Evolutionary conservation across 2,888 invertebrate genomes (phyloP).

Genomic region (Apodemia zela): DNA sequence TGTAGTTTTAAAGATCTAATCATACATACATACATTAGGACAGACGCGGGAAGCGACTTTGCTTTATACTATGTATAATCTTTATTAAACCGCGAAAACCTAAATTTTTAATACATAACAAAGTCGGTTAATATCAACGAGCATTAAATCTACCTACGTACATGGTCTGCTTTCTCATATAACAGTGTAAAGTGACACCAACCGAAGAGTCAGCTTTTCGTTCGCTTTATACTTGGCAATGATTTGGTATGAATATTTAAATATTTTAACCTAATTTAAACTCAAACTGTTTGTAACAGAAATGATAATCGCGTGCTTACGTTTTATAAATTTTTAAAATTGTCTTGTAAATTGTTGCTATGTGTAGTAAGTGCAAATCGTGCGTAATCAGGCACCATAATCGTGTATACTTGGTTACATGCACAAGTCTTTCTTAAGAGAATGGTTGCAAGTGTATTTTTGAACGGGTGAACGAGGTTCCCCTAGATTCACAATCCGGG

Average conservation of each 20-base stretch:
- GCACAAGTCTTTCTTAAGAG: not conserved
- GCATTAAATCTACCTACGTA: not conserved
- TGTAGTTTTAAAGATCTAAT: too few relatives aligned
- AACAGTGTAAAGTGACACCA: slow-evolving; percentile 55
- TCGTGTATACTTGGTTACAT: not conserved
- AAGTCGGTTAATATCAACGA: not conserved
- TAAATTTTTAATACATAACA: too few relatives aligned
- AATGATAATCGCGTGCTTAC: slow-evolving; percentile 17
- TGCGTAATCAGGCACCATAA: not conserved
- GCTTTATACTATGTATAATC: too few relatives aligned
- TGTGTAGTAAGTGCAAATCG: not conserved
- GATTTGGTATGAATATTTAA: not conserved
- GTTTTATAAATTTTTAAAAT: not conserved
- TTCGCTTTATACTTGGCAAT: slow-evolving; percentile 21
- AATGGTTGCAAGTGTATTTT: too few relatives aligned
- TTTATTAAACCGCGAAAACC: too few relatives aligned
- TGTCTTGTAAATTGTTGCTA: slow-evolving; percentile 1
- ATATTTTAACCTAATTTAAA: not conserved
- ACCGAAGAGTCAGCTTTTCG: slow-evolving; percentile 47
- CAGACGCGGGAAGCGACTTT: too few relatives aligned
- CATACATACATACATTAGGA: too few relatives aligned
- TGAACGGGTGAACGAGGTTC: too few relatives aligned
- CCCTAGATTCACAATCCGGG: too few relatives aligned
- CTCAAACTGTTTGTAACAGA: slow-evolving; percentile 24
- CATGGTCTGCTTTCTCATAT: slow-evolving; percentile 38